Conservation (phyloP, 2,888 invertebrate genomes). For the Polymixis flavicincta region DNA sequence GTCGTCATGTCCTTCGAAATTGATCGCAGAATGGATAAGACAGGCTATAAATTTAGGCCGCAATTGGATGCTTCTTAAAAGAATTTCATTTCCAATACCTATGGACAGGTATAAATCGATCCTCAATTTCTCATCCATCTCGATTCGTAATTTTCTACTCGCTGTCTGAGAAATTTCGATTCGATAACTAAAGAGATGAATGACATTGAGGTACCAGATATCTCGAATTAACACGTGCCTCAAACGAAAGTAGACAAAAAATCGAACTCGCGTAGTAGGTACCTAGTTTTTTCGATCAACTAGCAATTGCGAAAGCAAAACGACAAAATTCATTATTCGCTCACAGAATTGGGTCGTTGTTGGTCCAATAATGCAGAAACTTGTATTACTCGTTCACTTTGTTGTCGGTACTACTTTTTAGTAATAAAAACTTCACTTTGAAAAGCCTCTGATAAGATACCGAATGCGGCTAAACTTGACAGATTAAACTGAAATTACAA, state of each 20-base stretch:
- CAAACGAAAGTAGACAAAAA: conserved; percentile 42
- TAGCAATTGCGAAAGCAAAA: conserved; percentile 68
- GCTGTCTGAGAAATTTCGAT: conserved; percentile 13
- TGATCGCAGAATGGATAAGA: conserved; percentile 22
- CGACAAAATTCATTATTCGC: conserved; percentile 68
- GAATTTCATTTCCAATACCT: conserved; percentile 25
- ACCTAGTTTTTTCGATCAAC: conserved; percentile 57
- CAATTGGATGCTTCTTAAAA: conserved; percentile 40
- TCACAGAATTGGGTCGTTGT: conserved; percentile 69
- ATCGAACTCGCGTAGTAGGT: conserved; percentile 28
- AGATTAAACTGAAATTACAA: conserved; percentile 20
- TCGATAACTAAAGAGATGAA: conserved; percentile 16
- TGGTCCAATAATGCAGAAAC: conserved; percentile 68
- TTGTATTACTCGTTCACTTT: conserved; percentile 70
- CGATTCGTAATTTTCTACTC: conserved; percentile 33
- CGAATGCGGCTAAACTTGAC: conserved; percentile 23
- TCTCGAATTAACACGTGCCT: conserved; percentile 24
- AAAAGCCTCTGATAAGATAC: conserved; percentile 43
- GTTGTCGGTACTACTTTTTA: conserved; percentile 47
- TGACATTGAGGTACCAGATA: conserved; percentile 36
- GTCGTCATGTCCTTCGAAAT: conserved; percentile 20
- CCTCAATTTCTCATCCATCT: conserved; percentile 28
- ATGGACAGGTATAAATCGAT: conserved; percentile 28
- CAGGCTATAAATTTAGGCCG: conserved; percentile 54
- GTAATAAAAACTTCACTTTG: conserved; percentile 49